Percentiles rank a stretch among this genome's conserved stretches.
Evolutionary conservation across 2,888 invertebrate genomes (phyloP).

Genomic region (Ellobium chinense): DNA sequence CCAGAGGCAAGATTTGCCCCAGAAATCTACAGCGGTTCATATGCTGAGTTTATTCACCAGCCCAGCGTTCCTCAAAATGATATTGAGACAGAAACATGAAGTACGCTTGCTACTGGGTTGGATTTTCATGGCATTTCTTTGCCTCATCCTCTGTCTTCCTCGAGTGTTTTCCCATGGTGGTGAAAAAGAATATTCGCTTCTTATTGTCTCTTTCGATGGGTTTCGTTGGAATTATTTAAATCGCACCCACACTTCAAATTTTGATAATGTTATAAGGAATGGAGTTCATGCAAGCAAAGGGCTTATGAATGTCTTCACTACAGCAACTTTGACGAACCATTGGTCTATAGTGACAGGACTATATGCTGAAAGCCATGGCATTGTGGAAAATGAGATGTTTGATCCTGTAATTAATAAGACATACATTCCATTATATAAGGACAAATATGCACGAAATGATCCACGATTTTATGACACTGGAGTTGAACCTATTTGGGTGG

Average conservation of each 20-base stretch:
- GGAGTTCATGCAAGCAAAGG: conserved; percentile 82
- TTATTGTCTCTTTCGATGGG: conserved; percentile 86
- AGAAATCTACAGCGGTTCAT: no score
- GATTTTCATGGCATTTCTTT: neutral
- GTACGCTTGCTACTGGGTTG: neutral
- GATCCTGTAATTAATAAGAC: conserved; percentile 80
- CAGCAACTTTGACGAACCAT: conserved; percentile 88
- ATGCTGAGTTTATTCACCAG: no score
- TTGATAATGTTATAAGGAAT: conserved; percentile 81
- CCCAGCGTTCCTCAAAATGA: no score
- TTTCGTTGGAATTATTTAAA: conserved; percentile 85
- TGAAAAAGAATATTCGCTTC: conserved; percentile 45
- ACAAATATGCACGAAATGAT: conserved; percentile 62
- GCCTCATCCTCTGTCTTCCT: neutral
- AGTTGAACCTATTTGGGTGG: conserved; percentile 78
- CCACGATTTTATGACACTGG: conserved; percentile 80
- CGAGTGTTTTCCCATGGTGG: neutral
- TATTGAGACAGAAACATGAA: no score
- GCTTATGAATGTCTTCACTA: conserved; percentile 77
- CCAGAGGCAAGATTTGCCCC: no score
- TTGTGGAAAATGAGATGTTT: conserved; percentile 84
- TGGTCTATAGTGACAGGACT: conserved; percentile 84
- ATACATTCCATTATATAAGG: conserved; percentile 46
- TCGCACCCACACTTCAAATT: conserved; percentile 81
- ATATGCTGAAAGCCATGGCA: conserved; percentile 85